Evolutionary conservation across 1,140 invertebrate species (phyloP), one percentile per base, ranked within the genome.

Genomic region (Venustaconcha ellipsiformis): DNA sequence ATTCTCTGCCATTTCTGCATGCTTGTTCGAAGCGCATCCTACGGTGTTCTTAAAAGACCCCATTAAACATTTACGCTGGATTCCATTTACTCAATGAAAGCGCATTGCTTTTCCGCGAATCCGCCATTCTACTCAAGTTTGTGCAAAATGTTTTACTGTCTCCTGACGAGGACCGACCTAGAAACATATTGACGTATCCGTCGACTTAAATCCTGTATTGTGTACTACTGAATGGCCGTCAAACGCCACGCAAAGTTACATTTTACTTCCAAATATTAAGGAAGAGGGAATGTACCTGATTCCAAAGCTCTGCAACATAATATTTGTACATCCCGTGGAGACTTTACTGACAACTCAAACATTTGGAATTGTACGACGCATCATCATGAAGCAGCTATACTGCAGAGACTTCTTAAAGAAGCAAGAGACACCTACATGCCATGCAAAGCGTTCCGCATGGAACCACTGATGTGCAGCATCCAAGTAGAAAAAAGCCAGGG

Each of bases 371-470:
- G n/a, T 30, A 58, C 63, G 2, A 67, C 66, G 11, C 65, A 67
- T 17, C 72, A 74, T 74, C 15, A 62, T 23, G 72, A 74, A 55
- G 57, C 66, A 14, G 66, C 30, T 14, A n/a, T 56, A 6, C 60
- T 74, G 55, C 17, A 48, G 64, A 14, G 17, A 14, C n/a, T 74
- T 15, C 66, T 66, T 5, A 23, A 57, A 23, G 20, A 37, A 23
- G 72, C 57, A 30, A 18, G 63, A 6, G 72, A 74, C 55, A n/a
- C 65, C 37, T 74, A 67, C n/a, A 74, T 68, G 58, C 56, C 68
- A 1, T 74, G 72, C 60, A 74, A 74, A 57, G 6, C 56, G n/a
- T 68, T 74, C 23, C n/a, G 72, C 8, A 68, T 74, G 72, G 72
- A 74, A 37, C 72, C 72, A 23, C 30, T 74, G 14, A 12, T 57